Percentiles rank a stretch among this genome's conserved stretches.
phyloP scores from a whole-genome alignment of 2,797 vertebrate species.

The Scarus forsteni region DNA sequence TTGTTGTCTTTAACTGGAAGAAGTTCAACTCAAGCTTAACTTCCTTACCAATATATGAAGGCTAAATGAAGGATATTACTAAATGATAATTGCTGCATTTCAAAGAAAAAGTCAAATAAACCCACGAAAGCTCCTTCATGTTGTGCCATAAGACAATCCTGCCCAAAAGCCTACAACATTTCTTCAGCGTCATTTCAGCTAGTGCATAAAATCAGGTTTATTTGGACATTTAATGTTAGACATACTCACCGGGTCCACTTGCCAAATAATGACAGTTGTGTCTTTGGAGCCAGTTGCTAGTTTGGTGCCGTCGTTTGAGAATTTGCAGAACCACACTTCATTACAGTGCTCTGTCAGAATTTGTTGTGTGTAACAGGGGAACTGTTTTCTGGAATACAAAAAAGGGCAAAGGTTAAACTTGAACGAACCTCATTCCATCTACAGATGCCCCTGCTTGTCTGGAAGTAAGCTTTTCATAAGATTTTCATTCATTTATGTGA shows the following conservation, averaged over 20 bases:
- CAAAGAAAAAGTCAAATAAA: no score
- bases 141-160: no score
- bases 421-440: no score
- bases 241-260: conserved; percentile 95
- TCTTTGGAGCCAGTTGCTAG: conserved; percentile 99
- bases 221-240: not conserved
- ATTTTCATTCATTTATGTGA: no score
- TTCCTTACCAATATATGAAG: no score
- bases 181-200: conserved; percentile 15
- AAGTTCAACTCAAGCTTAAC: no score
- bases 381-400: conserved; percentile 91
- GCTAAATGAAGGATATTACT: no score
- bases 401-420: conserved; percentile 12
- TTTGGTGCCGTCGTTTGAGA: conserved; percentile 99
- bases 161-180: not conserved
- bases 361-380: conserved; percentile 99
- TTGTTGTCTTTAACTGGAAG: no score
- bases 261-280: conserved; percentile 99
- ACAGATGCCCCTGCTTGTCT: no score
- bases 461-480: no score
- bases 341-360: conserved; percentile 99
- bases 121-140: no score
- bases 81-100: no score
- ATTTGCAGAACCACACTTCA: conserved; percentile 99
- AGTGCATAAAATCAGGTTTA: not conserved